Evolutionary conservation across 2,888 invertebrate genomes (phyloP).

Genomic region (Ectobius pallidus): DNA sequence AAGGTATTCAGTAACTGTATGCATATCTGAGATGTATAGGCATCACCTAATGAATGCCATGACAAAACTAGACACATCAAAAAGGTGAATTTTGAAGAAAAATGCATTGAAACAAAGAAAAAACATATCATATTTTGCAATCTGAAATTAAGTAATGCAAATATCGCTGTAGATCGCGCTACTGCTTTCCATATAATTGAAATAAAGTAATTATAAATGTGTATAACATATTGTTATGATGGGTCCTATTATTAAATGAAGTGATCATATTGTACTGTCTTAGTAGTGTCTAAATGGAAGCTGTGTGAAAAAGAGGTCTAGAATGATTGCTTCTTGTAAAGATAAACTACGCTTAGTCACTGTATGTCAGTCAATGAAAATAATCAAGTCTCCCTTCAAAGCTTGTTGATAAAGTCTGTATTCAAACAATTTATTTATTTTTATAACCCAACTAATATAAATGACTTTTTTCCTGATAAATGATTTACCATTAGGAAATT

Average conservation of each 20-base stretch:
- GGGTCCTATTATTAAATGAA: conserved; percentile 16
- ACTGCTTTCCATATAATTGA: conserved; percentile 15
- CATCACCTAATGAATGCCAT: too few relatives aligned
- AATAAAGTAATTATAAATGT: neutral
- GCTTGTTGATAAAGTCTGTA: neutral
- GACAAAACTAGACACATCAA: neutral
- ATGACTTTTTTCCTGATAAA: neutral
- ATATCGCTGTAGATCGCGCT: conserved; percentile 2
- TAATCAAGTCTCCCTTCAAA: neutral
- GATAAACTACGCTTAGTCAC: conserved; percentile 14
- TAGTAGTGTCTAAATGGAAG: conserved; percentile 12
- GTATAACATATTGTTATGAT: conserved; percentile 12
- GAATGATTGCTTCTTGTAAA: conserved; percentile 20
- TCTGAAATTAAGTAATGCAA: neutral
- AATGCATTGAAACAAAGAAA: neutral
- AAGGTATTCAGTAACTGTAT: too few relatives aligned
- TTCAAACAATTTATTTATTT: too few relatives aligned
- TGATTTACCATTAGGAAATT: too few relatives aligned
- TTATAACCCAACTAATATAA: too few relatives aligned
- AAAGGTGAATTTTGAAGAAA: neutral
- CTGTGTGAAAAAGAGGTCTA: neutral
- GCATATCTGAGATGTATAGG: too few relatives aligned
- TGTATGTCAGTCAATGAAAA: conserved; percentile 26
- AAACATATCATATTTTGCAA: conserved; percentile 30
- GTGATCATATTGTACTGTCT: conserved; percentile 9